phyloP scores from a whole-genome alignment of 1,140 invertebrate species.

The Macrosteles quadrilineatus region DNA sequence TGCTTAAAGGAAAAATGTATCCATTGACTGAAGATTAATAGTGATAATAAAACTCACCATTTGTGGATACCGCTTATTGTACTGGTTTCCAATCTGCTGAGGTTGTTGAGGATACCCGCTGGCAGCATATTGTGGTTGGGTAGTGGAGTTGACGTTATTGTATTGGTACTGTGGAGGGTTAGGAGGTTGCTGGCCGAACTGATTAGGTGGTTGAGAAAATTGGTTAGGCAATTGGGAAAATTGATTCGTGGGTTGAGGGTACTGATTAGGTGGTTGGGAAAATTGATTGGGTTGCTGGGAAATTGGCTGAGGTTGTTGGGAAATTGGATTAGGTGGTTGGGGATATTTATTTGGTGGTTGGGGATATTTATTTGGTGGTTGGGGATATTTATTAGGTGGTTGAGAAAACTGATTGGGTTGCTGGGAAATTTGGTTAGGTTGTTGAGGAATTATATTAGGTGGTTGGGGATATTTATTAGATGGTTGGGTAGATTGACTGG shows the following conservation, averaged over 20 bases:
- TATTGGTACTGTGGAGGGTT: no score
- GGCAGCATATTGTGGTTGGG: no score
- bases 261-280: neutral
- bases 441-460: neutral
- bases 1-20: no score
- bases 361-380: no score
- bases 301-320: neutral
- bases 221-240: neutral
- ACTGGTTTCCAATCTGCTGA: neutral
- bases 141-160: no score
- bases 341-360: no score
- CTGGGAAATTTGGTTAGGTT: neutral
- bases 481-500: neutral
- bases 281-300: constrained; percentile 4
- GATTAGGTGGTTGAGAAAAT: neutral
- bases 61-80: constrained; percentile 24
- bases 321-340: neutral
- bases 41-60: constrained; percentile 22
- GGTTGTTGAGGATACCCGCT: constrained; percentile 5
- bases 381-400: no score
- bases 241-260: neutral
- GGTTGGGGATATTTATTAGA: neutral
- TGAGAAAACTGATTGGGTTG: neutral
- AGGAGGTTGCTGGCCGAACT: neutral
- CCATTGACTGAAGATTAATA: no score